Evolutionary conservation across 2,888 invertebrate genomes (phyloP).

Genomic region (Panorpa germanica): DNA sequence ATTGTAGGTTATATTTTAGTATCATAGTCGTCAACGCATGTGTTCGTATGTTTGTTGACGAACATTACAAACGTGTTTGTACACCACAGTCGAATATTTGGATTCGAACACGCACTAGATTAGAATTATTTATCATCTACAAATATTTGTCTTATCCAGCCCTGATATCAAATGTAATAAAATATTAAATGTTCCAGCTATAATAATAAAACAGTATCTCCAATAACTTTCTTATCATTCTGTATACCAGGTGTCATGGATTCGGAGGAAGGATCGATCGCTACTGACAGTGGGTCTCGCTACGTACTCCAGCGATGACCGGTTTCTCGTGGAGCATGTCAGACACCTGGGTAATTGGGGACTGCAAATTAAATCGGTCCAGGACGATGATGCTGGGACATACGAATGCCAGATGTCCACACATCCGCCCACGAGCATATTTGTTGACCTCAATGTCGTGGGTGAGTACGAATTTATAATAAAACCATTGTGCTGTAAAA

Average conservation of each 20-base stretch:
- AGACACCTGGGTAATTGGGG: conserved; percentile 38
- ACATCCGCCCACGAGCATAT: conserved; percentile 42
- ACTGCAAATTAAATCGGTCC: conserved; percentile 25
- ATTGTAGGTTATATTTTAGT: no score
- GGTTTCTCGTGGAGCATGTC: conserved; percentile 41
- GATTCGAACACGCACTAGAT: no score
- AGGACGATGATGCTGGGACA: conserved; percentile 24
- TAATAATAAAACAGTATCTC: not conserved
- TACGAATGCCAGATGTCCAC: conserved; percentile 48
- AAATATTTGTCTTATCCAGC: no score
- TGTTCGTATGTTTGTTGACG: no score
- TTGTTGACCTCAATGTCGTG: conserved; percentile 40
- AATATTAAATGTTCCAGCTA: no score
- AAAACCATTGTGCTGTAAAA: not conserved
- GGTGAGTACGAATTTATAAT: conserved; percentile 25
- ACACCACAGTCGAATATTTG: no score
- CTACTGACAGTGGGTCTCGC: conserved; percentile 40
- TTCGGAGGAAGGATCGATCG: conserved; percentile 42
- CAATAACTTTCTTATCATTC: conserved; percentile 1
- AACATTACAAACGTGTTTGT: no score
- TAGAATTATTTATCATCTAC: no score
- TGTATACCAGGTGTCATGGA: conserved; percentile 36
- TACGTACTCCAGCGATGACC: conserved; percentile 41
- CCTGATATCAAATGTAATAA: no score
- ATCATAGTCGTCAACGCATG: no score